Evolutionary conservation across 1,140 invertebrate genomes (phyloP).

Genomic region (Colletes latitarsis): DNA sequence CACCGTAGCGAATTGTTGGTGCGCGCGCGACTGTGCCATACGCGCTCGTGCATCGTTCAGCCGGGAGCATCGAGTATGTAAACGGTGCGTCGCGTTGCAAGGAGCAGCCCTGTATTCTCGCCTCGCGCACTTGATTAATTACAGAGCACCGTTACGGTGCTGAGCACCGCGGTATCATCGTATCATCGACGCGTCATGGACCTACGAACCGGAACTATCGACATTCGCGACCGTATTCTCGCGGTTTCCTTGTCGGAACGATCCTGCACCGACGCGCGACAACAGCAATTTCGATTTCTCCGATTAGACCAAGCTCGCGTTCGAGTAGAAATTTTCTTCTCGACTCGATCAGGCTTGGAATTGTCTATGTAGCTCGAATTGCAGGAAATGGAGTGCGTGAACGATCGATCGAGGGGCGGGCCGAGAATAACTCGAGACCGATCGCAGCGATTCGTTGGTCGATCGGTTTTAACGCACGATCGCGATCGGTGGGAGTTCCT

Average conservation of each 20-base stretch:
- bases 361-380: too few relatives aligned
- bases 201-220: too few relatives aligned
- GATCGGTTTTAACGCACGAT: slow-evolving; percentile 1
- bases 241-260: too few relatives aligned
- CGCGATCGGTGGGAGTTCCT: background rate
- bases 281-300: too few relatives aligned
- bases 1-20: slow-evolving; percentile 23
- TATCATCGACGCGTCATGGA: slow-evolving; percentile 36
- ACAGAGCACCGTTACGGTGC: slow-evolving; percentile 64
- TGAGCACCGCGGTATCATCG: slow-evolving; percentile 10
- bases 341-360: too few relatives aligned
- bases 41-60: background rate
- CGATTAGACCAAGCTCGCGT: too few relatives aligned
- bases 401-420: too few relatives aligned
- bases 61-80: slow-evolving; percentile 45
- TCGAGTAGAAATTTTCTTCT: too few relatives aligned
- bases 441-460: too few relatives aligned
- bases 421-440: slow-evolving; percentile 26
- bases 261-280: too few relatives aligned
- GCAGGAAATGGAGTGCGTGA: too few relatives aligned
- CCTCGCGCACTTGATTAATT: slow-evolving; percentile 70
- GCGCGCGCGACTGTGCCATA: slow-evolving; percentile 3
- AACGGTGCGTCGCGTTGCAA: slow-evolving; percentile 34
- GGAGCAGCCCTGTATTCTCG: slow-evolving; percentile 44
- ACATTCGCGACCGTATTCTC: too few relatives aligned